These are phyloP conservation scores for Sebastes miniatus DNA, from an alignment of 2,797 vertebrate species.

Conservation along the genomic window DNA sequence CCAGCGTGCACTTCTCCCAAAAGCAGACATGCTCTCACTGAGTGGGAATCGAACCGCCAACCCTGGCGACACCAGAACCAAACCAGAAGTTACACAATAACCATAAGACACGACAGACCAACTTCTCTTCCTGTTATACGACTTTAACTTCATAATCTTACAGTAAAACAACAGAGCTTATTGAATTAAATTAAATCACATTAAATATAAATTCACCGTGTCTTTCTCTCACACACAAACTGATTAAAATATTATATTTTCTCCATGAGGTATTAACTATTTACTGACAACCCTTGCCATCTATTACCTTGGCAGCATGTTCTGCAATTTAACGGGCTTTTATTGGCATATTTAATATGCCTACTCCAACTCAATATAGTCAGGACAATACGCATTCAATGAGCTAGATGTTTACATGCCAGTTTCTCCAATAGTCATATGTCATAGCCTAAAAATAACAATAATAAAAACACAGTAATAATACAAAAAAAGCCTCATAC, in stretches of 20 bases:
- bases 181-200: neutral
- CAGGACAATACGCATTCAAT: neutral
- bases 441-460: neutral
- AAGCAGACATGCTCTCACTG: neutral
- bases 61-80: neutral
- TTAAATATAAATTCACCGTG: neutral
- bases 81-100: neutral
- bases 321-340: neutral
- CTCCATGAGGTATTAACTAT: constrained; percentile 12
- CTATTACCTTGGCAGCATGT: neutral
- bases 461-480: neutral
- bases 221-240: neutral
- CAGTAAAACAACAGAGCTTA: neutral
- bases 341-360: neutral
- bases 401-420: neutral
- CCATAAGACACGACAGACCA: neutral
- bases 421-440: neutral
- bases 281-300: neutral
- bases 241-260: neutral
- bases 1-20: neutral
- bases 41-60: neutral
- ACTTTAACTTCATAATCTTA: too few relatives aligned
- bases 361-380: neutral
- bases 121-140: neutral
- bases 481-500: neutral